Percentiles rank a stretch among this genome's conserved stretches.
Evolutionary conservation across 1,140 invertebrate genomes (phyloP).

Genomic region (Chymomyza costata): DNA sequence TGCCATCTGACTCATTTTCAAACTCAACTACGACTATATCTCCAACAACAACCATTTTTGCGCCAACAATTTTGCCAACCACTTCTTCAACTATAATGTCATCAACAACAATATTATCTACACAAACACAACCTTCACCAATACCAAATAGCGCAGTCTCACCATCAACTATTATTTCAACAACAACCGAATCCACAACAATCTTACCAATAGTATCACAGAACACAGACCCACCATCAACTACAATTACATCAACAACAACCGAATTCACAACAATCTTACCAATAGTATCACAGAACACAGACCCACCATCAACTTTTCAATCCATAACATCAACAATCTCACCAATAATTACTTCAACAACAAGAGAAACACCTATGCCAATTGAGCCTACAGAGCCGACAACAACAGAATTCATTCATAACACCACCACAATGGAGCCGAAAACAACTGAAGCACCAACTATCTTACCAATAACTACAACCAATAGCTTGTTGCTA

Average conservation of each 20-base stretch:
- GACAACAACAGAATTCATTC: too few relatives aligned
- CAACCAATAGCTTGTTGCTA: too few relatives aligned
- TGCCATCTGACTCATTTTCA: too few relatives aligned
- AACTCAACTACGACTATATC: too few relatives aligned
- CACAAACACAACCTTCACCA: not conserved
- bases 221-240: too few relatives aligned
- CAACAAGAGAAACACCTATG: constrained; percentile 4
- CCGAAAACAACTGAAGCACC: too few relatives aligned
- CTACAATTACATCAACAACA: not conserved
- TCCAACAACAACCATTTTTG: too few relatives aligned
- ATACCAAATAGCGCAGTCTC: not conserved
- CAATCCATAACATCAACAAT: not conserved
- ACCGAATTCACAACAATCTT: not conserved
- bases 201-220: too few relatives aligned
- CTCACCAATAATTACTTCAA: not conserved
- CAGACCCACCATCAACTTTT: not conserved
- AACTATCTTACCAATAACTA: too few relatives aligned
- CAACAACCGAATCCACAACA: not conserved
- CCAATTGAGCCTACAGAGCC: not conserved
- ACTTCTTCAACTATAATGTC: not conserved
- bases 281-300: too few relatives aligned
- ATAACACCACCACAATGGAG: too few relatives aligned
- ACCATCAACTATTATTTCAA: not conserved
- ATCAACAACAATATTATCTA: constrained; percentile 5
- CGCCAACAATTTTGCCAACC: not conserved